Evolutionary conservation across 2,797 vertebrate genomes (phyloP).

Genomic region (Malurus splendens): DNA sequence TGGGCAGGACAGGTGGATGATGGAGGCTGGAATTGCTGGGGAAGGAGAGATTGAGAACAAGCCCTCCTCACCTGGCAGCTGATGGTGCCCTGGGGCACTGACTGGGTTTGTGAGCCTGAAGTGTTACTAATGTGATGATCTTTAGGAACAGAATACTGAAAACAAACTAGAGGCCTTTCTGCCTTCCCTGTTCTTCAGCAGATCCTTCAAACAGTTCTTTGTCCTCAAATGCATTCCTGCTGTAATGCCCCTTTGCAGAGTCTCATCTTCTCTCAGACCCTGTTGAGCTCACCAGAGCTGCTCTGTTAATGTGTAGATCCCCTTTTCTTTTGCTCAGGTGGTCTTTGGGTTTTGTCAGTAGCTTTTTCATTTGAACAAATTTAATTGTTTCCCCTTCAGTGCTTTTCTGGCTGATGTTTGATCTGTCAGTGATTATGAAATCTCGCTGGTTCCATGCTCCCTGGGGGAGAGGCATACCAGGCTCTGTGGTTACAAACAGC

Average conservation of each 20-base stretch:
- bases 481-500: background rate
- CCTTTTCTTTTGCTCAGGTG: background rate
- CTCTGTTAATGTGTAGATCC: background rate
- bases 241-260: background rate
- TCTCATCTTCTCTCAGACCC: background rate
- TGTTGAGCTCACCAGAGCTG: background rate
- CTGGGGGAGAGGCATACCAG: accelerated
- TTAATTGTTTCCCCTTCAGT: background rate
- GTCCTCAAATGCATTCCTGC: background rate
- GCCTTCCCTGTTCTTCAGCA: background rate
- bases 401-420: background rate
- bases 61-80: background rate
- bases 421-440: background rate
- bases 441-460: background rate
- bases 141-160: background rate
- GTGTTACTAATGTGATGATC: accelerated
- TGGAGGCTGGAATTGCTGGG: background rate
- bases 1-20: background rate
- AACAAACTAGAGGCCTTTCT: background rate
- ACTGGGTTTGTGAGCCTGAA: background rate
- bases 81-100: background rate
- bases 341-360: background rate
- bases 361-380: background rate
- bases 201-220: background rate
- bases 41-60: background rate